phyloP scores from a whole-genome alignment of 1,140 invertebrate species.

The Cyclina sinensis region DNA sequence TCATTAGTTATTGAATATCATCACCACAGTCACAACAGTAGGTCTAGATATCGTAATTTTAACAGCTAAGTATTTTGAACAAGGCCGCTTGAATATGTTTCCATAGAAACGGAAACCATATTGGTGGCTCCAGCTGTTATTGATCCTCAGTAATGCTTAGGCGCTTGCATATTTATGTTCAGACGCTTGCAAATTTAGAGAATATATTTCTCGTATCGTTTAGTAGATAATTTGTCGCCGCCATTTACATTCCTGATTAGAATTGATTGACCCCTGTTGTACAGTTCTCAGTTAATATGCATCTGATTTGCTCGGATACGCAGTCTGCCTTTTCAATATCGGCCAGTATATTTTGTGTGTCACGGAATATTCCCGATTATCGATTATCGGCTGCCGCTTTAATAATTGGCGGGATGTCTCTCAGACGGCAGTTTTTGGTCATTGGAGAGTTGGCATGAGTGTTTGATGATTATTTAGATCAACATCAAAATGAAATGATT shows the following conservation, averaged over 20 bases:
- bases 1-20: neutral
- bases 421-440: slow-evolving; percentile 4
- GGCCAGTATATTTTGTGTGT: neutral
- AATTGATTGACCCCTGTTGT: slow-evolving; percentile 20
- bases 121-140: slow-evolving; percentile 47
- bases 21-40: slow-evolving; percentile 5
- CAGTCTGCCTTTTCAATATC: slow-evolving; percentile 21
- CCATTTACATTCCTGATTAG: slow-evolving; percentile 23
- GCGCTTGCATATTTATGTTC: slow-evolving; percentile 25
- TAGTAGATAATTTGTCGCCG: slow-evolving; percentile 37
- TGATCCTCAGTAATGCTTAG: slow-evolving; percentile 16
- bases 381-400: slow-evolving; percentile 3
- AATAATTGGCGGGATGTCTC: neutral
- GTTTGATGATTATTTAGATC: slow-evolving; percentile 15
- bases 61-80: slow-evolving; percentile 12
- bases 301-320: neutral
- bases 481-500: slow-evolving; percentile 24
- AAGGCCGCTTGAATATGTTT: slow-evolving; percentile 48
- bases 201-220: slow-evolving; percentile 34
- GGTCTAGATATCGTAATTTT: slow-evolving; percentile 30
- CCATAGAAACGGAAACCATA: slow-evolving; percentile 46
- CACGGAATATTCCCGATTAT: neutral
- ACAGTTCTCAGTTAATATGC: slow-evolving; percentile 33
- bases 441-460: neutral
- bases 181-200: slow-evolving; percentile 22